Percentiles rank a stretch among this genome's conserved stretches.
Evolutionary conservation across 2,797 vertebrate species (phyloP).

Genomic region (Chrysocyon brachyurus): DNA sequence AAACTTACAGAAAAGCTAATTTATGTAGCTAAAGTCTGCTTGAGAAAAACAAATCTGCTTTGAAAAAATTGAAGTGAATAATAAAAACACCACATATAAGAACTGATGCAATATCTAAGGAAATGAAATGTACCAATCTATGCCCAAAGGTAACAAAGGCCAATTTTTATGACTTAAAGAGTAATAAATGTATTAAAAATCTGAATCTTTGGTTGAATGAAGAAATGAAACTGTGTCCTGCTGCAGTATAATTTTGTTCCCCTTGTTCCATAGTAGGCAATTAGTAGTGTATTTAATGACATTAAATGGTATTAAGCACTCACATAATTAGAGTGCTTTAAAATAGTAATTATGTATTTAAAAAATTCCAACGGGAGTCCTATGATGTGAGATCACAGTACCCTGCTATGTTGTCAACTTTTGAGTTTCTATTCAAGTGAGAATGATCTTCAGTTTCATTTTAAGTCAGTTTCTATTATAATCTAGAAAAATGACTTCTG

Average conservation of each 20-base stretch:
- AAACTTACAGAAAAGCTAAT: constrained; percentile 44
- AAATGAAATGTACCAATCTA: constrained; percentile 63
- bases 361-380: constrained; percentile 50
- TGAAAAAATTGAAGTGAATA: constrained; percentile 47
- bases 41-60: constrained; percentile 49
- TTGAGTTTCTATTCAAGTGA: constrained; percentile 41
- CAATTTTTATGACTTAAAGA: constrained; percentile 42
- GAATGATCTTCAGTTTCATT: constrained; percentile 52
- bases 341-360: constrained; percentile 68
- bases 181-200: neutral
- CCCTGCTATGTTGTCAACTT: neutral
- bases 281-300: constrained; percentile 56
- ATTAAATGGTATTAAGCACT: constrained; percentile 68
- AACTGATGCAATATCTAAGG: constrained; percentile 34
- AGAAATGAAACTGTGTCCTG: constrained; percentile 50
- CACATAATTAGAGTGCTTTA: constrained; percentile 70
- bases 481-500: constrained; percentile 28
- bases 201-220: constrained; percentile 16
- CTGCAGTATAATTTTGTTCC: neutral
- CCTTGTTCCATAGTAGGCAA: constrained; percentile 26
- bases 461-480: constrained; percentile 58
- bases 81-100: constrained; percentile 13
- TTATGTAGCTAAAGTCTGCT: constrained; percentile 1
- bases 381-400: constrained; percentile 32
- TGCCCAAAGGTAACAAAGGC: neutral